Evolutionary conservation across 2,888 invertebrate genomes (phyloP), one percentile per base, ranked within the genome.

Genomic region (Dermolepida albohirtum): DNA sequence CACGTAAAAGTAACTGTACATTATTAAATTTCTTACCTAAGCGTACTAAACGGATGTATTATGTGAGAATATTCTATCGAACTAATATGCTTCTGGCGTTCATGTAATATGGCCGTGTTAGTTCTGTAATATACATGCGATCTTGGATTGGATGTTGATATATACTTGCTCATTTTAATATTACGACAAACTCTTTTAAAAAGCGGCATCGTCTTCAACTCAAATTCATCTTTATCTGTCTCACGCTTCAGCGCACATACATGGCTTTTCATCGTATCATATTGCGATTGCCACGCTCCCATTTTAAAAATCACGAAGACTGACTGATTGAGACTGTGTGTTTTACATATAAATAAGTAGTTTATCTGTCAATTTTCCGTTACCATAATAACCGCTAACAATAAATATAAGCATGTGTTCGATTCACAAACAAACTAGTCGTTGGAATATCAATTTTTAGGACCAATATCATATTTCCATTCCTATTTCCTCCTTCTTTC

Each of bases 1-100:
- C 4, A 22, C 4, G 22, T 22, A 4, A 22, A 22, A 22, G 22
- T 22, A 22, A 22, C 22, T 22, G 4, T 22, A 1, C 2, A n/a
- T 41, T 47, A 17, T 8, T 14, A 54, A 29, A 14, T 14, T 16
- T 27, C 50, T 63, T 78, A 74, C 66, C 73, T 70, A 41, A 74
- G 73, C 5, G 54, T 41, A 68, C 84, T 84, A 78, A 82, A 84
- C 1, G 85, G 84, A 71, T 85, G 85, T 72, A 80, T 79, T 10
- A 82, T 72, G 51, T 76, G 72, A 70, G 74, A 72, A 65, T 73
- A 65, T 2, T 75, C 69, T 1, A 34, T 6, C 1, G 72, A 43
- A n/a, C 51, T 54, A 4, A 76, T 27, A 68, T 82, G 83, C 0
- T 82, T 74, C 17, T 72, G 76, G 39, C 78, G 77, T 73, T 84